A percentile compares a stretch with the other conserved stretches of the same genome.
Conservation (phyloP, 1,140 invertebrate species). For the Aphis gossypii region DNA sequence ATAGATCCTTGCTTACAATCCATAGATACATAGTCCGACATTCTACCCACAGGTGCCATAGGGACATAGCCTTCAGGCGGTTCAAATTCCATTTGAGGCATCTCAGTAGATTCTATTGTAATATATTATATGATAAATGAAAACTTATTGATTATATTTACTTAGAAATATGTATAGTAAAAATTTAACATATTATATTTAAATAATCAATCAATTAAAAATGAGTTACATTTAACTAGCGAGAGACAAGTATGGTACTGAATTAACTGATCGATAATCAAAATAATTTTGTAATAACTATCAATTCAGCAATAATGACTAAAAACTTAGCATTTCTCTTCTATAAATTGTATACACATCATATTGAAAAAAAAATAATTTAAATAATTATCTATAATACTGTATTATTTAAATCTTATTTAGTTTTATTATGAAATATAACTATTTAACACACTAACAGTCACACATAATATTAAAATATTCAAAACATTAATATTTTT, state of each 20-base stretch:
- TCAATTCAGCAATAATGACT: background rate
- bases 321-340: background rate
- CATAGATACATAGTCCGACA: slow-evolving; percentile 75
- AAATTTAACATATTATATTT: background rate
- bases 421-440: background rate
- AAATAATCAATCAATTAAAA: background rate
- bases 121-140: background rate
- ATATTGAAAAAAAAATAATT: background rate
- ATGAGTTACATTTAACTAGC: background rate
- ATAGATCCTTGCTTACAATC: slow-evolving; percentile 67
- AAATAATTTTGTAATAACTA: background rate
- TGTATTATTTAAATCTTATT: background rate
- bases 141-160: background rate
- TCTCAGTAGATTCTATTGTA: background rate
- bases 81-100: background rate
- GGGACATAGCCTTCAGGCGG: slow-evolving; percentile 70
- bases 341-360: background rate
- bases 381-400: background rate
- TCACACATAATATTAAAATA: background rate
- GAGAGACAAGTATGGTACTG: background rate
- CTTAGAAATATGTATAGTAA: background rate
- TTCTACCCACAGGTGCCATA: slow-evolving; percentile 68
- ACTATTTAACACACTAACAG: background rate
- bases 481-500: background rate
- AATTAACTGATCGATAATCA: background rate